Conservation (phyloP, 2,797 vertebrate species). For the Sitta carolinensis region DNA sequence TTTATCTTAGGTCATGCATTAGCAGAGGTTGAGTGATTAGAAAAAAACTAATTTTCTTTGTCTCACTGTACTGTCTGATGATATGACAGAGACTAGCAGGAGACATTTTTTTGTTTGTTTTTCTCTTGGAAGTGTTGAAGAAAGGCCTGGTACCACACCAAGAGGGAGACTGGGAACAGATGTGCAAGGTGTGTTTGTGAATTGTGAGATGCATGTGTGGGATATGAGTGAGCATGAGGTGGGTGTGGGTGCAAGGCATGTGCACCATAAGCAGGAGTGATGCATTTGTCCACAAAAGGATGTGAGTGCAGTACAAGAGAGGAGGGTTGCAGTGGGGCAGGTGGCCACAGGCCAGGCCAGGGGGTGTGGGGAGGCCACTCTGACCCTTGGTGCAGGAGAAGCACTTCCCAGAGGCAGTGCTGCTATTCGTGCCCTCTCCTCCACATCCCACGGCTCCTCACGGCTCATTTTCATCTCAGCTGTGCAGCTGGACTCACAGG, state of each 20-base stretch:
- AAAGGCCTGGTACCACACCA: conserved; percentile 5
- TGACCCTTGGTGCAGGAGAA: neutral
- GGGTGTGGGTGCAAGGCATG: neutral
- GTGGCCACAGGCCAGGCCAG: neutral
- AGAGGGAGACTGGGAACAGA: conserved; percentile 23
- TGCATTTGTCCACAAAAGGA: neutral
- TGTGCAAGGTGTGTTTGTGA: neutral
- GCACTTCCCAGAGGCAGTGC: neutral
- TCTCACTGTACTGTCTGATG: neutral
- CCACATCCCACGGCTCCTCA: fast-evolving
- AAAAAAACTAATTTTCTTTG: conserved; percentile 24
- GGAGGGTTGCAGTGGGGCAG: neutral
- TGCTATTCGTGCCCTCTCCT: fast-evolving
- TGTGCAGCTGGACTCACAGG: neutral
- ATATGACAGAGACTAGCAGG: neutral
- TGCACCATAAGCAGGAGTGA: fast-evolving
- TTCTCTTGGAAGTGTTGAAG: conserved; percentile 55
- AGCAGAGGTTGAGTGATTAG: conserved; percentile 55
- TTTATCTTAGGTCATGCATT: conserved; percentile 46
- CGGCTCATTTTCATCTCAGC: fast-evolving
- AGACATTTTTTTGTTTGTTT: conserved; percentile 42
- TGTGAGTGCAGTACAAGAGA: neutral
- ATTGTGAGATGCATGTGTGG: fast-evolving
- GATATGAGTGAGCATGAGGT: neutral
- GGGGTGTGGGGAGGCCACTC: fast-evolving